These are phyloP conservation scores for Eupristina koningsbergeri DNA, from an alignment of 1,140 invertebrate genomes.

Conservation along the genomic window DNA sequence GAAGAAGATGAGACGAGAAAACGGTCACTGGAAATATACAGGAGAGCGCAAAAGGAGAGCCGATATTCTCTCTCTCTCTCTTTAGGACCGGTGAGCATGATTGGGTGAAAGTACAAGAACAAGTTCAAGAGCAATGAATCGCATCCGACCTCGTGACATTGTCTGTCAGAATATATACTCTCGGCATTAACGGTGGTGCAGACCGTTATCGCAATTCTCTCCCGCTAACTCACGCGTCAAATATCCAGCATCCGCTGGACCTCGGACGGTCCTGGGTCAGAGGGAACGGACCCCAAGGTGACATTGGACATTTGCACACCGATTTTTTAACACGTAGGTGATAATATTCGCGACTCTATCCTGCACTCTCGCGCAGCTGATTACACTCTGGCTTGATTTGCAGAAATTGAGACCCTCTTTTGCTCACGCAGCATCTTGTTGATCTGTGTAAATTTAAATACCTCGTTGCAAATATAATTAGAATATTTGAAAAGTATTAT, in stretches of 20 bases:
- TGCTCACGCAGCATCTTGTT: neutral
- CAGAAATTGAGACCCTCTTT: neutral
- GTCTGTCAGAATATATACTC: conserved; percentile 44
- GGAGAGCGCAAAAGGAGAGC: neutral
- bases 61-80: conserved; percentile 39
- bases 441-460: neutral
- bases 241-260: neutral
- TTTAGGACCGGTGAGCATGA: conserved; percentile 42
- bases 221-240: conserved; percentile 19
- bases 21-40: conserved; percentile 36
- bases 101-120: conserved; percentile 59
- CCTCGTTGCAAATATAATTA: neutral
- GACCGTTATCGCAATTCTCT: conserved; percentile 50
- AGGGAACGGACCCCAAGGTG: neutral
- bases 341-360: neutral
- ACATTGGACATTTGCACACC: neutral
- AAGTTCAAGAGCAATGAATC: conserved; percentile 58
- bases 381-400: neutral
- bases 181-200: conserved; percentile 40
- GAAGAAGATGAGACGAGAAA: neutral
- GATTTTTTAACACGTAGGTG: neutral
- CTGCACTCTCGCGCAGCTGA: neutral
- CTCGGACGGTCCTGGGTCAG: neutral
- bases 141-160: conserved; percentile 53
- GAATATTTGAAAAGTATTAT: neutral